These are phyloP conservation scores for Peucedramus taeniatus DNA, from an alignment of 2,113 vertebrate species.

Conservation along the genomic window DNA sequence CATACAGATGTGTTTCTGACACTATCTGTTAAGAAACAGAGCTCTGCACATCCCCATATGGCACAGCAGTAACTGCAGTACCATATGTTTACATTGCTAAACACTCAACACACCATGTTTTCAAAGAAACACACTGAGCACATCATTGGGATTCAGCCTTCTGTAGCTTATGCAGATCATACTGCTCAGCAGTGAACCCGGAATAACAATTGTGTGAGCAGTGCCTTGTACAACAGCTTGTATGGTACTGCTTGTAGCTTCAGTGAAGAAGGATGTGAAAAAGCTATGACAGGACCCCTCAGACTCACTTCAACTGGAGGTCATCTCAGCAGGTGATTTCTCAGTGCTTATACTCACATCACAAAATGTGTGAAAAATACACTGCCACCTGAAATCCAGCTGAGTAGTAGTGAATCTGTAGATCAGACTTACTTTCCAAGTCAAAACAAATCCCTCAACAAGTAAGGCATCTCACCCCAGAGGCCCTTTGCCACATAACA, in stretches of 20 bases:
- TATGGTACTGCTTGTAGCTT: background rate
- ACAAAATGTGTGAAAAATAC: background rate
- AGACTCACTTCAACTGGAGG: fast-evolving
- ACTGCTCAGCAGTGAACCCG: background rate
- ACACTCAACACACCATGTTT: background rate
- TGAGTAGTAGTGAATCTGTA: background rate
- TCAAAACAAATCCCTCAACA: background rate
- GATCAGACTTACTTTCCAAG: background rate
- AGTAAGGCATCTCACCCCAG: background rate
- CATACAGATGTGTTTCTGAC: constrained; percentile 28
- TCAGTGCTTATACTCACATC: background rate
- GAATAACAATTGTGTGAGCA: background rate
- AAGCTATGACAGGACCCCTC: background rate
- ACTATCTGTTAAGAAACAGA: background rate
- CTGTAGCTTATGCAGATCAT: background rate
- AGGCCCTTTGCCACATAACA: background rate
- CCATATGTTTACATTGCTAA: background rate
- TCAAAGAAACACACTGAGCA: background rate
- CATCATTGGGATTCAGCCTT: background rate
- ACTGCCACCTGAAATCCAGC: background rate
- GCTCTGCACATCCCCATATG: background rate
- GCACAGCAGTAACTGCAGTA: background rate
- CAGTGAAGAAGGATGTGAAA: background rate
- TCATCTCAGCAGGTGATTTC: background rate
- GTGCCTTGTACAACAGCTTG: background rate